These are phyloP conservation scores for Papilio machaon DNA, from an alignment of 1,140 invertebrate genomes.

Conservation along the genomic window DNA sequence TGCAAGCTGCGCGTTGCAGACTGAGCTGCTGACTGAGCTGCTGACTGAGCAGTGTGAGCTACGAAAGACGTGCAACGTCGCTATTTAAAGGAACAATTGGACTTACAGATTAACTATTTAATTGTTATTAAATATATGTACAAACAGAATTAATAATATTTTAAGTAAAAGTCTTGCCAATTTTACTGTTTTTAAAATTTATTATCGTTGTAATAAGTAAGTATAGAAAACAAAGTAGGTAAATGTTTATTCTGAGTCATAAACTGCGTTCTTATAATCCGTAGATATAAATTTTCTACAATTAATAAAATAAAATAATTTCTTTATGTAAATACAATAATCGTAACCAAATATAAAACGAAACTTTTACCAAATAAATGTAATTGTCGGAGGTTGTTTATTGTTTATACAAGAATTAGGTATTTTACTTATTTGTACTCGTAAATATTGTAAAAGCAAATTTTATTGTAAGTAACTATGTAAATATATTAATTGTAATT, in stretches of 20 bases:
- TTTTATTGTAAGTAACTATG: not conserved
- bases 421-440: not conserved
- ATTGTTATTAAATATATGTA: conserved; percentile 2
- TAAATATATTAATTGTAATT: not conserved
- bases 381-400: not conserved
- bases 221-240: not conserved
- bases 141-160: conserved; percentile 1
- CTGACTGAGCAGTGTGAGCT: not conserved
- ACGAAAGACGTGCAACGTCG: not conserved
- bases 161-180: conserved; percentile 9
- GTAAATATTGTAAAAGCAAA: not conserved
- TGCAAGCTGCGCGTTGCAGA: not conserved
- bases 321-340: conserved; percentile 3
- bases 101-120: not conserved
- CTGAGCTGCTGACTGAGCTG: not conserved
- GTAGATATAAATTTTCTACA: not conserved
- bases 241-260: not conserved
- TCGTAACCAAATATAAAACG: conserved; percentile 22
- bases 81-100: not conserved
- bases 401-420: not conserved
- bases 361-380: conserved; percentile 29
- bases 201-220: not conserved
- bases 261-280: not conserved
- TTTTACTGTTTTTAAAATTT: not conserved
- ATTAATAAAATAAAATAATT: not conserved